phyloP scores from a whole-genome alignment of 2,797 vertebrate genomes.

The Chelonia mydas region DNA sequence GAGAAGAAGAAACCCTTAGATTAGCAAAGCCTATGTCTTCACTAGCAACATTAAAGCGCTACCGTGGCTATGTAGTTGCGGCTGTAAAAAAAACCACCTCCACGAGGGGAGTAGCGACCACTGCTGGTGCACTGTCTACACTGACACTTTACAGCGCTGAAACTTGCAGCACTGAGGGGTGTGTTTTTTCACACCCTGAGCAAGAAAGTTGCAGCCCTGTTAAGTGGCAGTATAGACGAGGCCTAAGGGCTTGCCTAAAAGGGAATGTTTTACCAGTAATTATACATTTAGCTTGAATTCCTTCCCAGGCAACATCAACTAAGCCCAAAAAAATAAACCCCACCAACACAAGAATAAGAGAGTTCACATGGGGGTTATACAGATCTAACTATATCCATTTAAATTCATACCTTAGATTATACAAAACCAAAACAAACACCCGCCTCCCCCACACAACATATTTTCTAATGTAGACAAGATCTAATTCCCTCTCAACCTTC shows the following conservation, averaged over 20 bases:
- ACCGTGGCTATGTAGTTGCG: no score
- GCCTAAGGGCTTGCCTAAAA: neutral
- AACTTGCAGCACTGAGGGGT: no score
- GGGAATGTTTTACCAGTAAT: neutral
- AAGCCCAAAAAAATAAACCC: neutral
- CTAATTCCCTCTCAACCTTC: neutral
- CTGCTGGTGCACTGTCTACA: no score
- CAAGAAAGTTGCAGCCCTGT: no score
- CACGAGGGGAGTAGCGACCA: no score
- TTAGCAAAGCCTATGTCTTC: no score
- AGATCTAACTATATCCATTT: neutral
- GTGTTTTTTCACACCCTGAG: no score
- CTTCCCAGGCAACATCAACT: neutral
- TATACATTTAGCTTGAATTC: neutral
- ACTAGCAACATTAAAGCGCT: no score
- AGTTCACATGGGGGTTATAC: neutral
- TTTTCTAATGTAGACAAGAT: neutral
- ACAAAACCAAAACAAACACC: neutral
- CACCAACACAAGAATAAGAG: neutral
- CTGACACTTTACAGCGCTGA: no score
- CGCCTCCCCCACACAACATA: neutral
- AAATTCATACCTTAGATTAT: neutral
- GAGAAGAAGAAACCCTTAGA: neutral
- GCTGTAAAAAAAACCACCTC: no score
- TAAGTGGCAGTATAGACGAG: no score